These are phyloP conservation scores for Brenthis daphne DNA, from an alignment of 2,888 invertebrate genomes.

Conservation along the genomic window DNA sequence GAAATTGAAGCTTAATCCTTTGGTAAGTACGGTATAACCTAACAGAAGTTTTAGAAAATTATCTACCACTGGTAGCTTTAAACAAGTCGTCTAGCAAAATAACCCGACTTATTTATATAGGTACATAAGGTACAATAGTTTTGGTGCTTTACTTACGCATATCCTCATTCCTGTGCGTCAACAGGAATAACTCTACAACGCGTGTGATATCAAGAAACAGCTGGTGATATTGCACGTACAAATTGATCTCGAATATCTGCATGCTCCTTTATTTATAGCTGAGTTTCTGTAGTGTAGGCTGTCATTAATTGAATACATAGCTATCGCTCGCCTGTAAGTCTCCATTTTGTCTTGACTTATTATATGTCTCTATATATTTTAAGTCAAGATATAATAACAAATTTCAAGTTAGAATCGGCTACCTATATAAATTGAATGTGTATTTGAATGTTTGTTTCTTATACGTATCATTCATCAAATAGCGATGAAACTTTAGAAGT, in stretches of 20 bases:
- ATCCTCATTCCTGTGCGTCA: slow-evolving; percentile 30
- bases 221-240: slow-evolving; percentile 21
- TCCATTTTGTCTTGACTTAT: neutral
- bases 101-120: neutral
- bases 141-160: slow-evolving; percentile 1
- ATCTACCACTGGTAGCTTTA: neutral
- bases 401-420: too few species aligned
- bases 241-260: slow-evolving; percentile 15
- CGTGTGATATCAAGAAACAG: slow-evolving; percentile 30
- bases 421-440: too few species aligned
- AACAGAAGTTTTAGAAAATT: neutral
- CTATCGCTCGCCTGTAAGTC: neutral
- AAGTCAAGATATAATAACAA: too few species aligned
- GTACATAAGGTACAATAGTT: neutral
- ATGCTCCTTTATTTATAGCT: slow-evolving; percentile 18
- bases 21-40: too few species aligned
- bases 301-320: slow-evolving; percentile 15
- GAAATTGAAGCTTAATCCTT: too few species aligned
- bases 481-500: too few species aligned
- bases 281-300: neutral
- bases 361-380: too few species aligned
- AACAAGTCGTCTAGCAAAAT: neutral
- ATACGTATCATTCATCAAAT: too few species aligned
- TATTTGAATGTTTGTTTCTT: too few species aligned
- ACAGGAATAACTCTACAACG: slow-evolving; percentile 18